Conservation (phyloP, 2,888 invertebrate species). For the Phymatocera aterrima region DNA sequence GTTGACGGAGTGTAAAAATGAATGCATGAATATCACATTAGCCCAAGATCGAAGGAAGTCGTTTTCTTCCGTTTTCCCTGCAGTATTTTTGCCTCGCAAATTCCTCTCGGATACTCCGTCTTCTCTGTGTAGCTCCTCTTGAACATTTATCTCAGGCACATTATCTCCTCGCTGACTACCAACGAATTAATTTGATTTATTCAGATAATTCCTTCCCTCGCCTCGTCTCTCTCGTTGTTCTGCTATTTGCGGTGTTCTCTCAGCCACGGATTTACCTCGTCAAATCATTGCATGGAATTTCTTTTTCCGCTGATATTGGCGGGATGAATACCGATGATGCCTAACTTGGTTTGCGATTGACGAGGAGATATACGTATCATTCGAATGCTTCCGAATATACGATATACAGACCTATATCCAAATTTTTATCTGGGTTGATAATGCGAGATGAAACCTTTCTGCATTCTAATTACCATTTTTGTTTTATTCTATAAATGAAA, state of each 20-base stretch:
- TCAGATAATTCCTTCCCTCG: background rate
- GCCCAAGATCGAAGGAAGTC: background rate
- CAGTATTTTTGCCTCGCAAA: background rate
- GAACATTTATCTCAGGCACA: slow-evolving; percentile 3
- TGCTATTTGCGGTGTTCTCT: background rate
- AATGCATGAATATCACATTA: slow-evolving; percentile 1
- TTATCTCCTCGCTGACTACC: background rate
- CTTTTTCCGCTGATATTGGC: too few relatives aligned
- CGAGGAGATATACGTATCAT: background rate
- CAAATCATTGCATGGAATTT: slow-evolving; percentile 19
- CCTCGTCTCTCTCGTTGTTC: background rate
- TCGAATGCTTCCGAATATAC: too few relatives aligned
- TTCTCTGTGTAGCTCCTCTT: background rate
- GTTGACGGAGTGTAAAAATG: background rate
- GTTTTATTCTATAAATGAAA: background rate
- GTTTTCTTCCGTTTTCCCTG: background rate
- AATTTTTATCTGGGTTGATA: too few relatives aligned
- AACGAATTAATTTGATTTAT: slow-evolving; percentile 26
- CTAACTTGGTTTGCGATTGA: background rate
- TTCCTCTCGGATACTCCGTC: background rate
- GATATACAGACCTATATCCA: too few relatives aligned
- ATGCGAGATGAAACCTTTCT: too few relatives aligned
- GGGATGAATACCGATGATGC: background rate
- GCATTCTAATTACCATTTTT: too few relatives aligned
- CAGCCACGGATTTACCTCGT: background rate